Conservation (phyloP, 2,113 vertebrate species). For the Atractosteus spatula region DNA sequence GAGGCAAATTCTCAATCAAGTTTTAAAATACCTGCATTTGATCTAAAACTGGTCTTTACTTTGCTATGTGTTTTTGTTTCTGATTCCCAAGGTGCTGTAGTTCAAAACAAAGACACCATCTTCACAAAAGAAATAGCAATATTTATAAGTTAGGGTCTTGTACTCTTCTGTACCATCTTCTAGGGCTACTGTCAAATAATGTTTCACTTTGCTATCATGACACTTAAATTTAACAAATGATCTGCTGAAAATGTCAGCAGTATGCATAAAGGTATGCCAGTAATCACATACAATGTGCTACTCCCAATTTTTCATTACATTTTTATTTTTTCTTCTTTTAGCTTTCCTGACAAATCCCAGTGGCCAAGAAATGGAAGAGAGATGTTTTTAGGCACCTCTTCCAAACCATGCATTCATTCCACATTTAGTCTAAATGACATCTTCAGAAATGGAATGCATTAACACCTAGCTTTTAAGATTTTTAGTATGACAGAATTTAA, state of each 20-base stretch:
- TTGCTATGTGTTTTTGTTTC: neutral
- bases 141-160: constrained; percentile 10
- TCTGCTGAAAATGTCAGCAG: neutral
- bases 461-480: too few species aligned
- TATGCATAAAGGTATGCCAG: neutral
- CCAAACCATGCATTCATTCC: too few species aligned
- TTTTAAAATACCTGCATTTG: neutral
- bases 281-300: neutral
- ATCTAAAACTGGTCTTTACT: neutral
- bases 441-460: too few species aligned
- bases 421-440: too few species aligned
- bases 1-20: neutral
- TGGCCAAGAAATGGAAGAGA: neutral
- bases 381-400: too few species aligned
- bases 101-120: neutral
- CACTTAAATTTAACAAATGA: neutral
- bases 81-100: neutral
- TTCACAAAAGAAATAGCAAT: constrained; percentile 6
- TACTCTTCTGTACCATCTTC: neutral
- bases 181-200: neutral
- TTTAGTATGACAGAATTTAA: too few species aligned
- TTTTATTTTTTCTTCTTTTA: neutral
- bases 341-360: neutral
- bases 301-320: constrained; percentile 6
- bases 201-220: neutral